phyloP scores from a whole-genome alignment of 2,797 vertebrate genomes.

The Characodon lateralis region DNA sequence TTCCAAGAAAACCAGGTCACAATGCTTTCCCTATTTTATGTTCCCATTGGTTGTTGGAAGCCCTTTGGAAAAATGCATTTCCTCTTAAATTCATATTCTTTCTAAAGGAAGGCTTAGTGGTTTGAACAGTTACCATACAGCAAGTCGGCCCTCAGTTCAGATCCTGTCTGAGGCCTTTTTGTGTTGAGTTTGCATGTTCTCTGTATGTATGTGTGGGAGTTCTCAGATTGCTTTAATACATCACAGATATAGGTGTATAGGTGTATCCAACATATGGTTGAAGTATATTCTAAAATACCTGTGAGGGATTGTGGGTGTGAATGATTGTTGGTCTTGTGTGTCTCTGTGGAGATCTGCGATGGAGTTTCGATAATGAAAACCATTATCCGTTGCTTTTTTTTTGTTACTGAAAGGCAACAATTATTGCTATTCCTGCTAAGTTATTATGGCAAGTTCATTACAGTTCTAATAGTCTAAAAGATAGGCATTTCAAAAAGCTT shows the following conservation, averaged over 20 bases:
- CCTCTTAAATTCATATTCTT: not conserved
- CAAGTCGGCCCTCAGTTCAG: not conserved
- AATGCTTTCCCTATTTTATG: not conserved
- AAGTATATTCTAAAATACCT: not conserved
- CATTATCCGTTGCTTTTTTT: not conserved
- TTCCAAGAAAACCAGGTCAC: not conserved
- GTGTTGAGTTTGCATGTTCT: slow-evolving; percentile 4
- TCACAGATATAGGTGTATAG: not conserved
- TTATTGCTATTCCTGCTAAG: not conserved
- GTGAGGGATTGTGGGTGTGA: not conserved
- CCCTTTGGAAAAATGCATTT: not conserved
- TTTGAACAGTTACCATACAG: not conserved
- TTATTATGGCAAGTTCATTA: not conserved
- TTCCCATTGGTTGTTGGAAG: not conserved
- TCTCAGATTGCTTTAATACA: not conserved
- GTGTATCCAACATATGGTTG: not conserved
- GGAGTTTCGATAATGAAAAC: not conserved
- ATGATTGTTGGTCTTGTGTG: not conserved
- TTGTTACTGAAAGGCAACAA: not conserved
- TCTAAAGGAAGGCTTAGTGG: not conserved
- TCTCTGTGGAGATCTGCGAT: not conserved
- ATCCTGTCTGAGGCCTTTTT: not conserved
- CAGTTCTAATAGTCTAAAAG: not conserved
- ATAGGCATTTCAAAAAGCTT: not conserved
- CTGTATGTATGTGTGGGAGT: not conserved